phyloP scores from a whole-genome alignment of 2,888 invertebrate species.

The Acleris literana region DNA sequence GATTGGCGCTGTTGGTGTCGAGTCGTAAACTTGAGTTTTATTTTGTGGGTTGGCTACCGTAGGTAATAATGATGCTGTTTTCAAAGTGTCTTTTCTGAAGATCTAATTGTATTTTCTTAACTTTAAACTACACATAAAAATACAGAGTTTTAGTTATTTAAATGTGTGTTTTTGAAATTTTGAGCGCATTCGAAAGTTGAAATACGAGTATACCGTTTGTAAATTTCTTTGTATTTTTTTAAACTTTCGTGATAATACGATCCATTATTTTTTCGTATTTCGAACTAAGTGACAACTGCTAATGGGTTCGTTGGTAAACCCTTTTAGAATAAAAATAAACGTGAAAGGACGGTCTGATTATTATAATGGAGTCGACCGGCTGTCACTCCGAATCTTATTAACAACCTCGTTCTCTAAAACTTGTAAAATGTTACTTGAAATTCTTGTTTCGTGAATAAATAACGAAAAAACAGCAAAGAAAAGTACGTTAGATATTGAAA shows the following conservation, averaged over 20 bases:
- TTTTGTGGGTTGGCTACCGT: background rate
- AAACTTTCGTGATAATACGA: background rate
- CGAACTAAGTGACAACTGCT: conserved; percentile 17
- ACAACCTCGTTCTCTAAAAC: conserved; percentile 1
- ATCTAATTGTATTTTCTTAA: too few species aligned
- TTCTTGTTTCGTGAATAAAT: background rate
- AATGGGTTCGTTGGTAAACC: conserved; percentile 24
- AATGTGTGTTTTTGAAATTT: too few species aligned
- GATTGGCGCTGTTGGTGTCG: conserved; percentile 4
- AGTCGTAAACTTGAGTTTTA: conserved; percentile 11
- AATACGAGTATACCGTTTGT: too few species aligned
- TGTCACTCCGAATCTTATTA: conserved; percentile 27
- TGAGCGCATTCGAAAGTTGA: too few species aligned
- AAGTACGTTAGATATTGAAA: too few species aligned
- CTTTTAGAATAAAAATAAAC: conserved; percentile 32
- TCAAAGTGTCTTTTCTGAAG: too few species aligned
- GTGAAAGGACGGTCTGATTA: conserved; percentile 17
- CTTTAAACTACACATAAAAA: too few species aligned
- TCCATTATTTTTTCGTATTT: background rate
- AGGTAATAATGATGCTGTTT: too few species aligned
- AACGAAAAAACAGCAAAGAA: too few species aligned
- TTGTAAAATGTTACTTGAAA: background rate
- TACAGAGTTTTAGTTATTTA: too few species aligned
- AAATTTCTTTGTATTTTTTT: background rate
- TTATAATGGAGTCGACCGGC: conserved; percentile 26